Conservation (phyloP, 2,113 vertebrate species). For the Holacanthus passer region DNA sequence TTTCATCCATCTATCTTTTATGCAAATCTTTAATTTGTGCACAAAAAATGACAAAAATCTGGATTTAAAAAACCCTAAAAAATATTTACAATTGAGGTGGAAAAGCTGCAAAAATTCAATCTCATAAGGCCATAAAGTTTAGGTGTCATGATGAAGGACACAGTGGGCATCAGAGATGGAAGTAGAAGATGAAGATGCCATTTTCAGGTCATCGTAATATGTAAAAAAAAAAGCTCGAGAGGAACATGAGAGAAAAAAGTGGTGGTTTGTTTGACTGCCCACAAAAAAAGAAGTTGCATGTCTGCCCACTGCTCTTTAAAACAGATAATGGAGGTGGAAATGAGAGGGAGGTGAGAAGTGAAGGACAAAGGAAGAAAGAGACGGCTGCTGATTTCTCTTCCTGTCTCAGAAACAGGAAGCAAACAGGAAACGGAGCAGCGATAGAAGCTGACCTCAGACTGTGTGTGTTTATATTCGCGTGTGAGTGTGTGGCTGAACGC, state of each 20-base stretch:
- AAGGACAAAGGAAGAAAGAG: slow-evolving; percentile 13
- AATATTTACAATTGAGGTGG: too few species aligned
- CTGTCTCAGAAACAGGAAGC: slow-evolving; percentile 54
- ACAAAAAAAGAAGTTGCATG: background rate
- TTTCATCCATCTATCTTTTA: too few species aligned
- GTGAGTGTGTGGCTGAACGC: slow-evolving; percentile 17
- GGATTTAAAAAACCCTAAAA: too few species aligned
- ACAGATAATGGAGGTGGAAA: slow-evolving; percentile 19
- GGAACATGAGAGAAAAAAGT: background rate
- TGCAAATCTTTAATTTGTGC: too few species aligned
- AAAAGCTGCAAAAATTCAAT: too few species aligned
- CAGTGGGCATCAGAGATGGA: too few species aligned
- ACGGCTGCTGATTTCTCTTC: slow-evolving; percentile 43
- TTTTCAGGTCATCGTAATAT: background rate
- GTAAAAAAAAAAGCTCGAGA: background rate
- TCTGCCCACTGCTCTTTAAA: background rate
- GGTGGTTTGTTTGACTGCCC: background rate
- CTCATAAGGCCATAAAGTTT: too few species aligned
- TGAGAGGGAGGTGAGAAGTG: slow-evolving; percentile 22
- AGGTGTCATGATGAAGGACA: too few species aligned
- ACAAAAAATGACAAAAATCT: too few species aligned
- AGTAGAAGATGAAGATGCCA: background rate
- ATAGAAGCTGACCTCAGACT: slow-evolving; percentile 51
- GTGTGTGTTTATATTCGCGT: slow-evolving; percentile 9
- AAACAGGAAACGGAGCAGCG: slow-evolving; percentile 63